These are phyloP conservation scores for Ganaspis brasiliensis DNA, from an alignment of 2,888 invertebrate species.

Conservation along the genomic window DNA sequence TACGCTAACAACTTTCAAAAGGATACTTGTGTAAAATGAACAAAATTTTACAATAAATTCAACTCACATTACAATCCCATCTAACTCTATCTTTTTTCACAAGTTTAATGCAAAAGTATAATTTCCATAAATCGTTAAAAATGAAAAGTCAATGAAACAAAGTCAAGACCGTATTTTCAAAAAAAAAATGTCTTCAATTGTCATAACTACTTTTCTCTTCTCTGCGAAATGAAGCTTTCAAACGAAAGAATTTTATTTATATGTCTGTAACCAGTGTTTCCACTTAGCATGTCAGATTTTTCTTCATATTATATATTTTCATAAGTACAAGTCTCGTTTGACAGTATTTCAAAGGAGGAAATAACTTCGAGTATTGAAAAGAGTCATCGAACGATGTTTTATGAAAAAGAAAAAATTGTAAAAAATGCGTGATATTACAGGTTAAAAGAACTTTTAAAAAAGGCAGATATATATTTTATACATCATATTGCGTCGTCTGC, in stretches of 20 bases:
- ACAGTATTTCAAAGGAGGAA: constrained; percentile 15
- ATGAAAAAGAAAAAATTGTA: neutral
- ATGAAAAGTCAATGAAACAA: too few relatives aligned
- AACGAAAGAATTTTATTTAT: neutral
- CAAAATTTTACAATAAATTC: neutral
- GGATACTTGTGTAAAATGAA: neutral
- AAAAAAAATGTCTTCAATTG: neutral
- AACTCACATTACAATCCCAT: neutral
- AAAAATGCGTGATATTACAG: neutral
- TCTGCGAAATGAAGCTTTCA: neutral
- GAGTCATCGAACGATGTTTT: neutral
- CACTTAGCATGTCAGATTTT: constrained; percentile 24
- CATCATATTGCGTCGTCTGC: constrained; percentile 4
- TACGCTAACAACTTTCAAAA: constrained; percentile 9
- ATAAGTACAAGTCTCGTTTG: neutral
- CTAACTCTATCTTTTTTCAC: too few relatives aligned
- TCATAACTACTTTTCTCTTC: neutral
- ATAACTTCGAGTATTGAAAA: neutral
- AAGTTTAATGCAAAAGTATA: neutral
- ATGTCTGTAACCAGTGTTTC: constrained; percentile 3
- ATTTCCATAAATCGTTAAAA: neutral
- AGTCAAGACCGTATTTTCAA: neutral
- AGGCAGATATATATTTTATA: neutral
- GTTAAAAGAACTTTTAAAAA: neutral
- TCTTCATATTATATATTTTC: constrained; percentile 10